Percentiles rank a stretch among this genome's conserved stretches.
Conservation (phyloP, 2,113 vertebrate species). For the Castor canadensis region DNA sequence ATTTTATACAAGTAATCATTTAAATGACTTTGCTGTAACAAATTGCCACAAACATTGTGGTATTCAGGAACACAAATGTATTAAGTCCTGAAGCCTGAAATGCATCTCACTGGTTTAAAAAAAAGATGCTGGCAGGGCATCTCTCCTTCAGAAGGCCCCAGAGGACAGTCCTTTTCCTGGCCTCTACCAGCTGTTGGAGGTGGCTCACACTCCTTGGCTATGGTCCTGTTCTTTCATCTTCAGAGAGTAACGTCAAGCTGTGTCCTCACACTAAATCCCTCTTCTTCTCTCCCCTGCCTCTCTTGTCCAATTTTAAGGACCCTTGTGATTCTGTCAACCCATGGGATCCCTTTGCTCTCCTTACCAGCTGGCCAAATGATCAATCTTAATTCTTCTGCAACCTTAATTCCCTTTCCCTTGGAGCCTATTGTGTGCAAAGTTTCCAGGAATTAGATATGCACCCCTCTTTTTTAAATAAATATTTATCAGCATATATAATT, state of each 20-base stretch:
- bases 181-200: neutral
- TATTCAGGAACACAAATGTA: rapidly evolving
- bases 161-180: neutral
- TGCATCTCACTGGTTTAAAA: neutral
- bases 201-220: neutral
- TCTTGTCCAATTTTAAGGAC: neutral
- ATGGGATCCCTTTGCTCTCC: no score
- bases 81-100: neutral
- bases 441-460: neutral
- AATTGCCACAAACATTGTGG: no score
- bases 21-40: no score
- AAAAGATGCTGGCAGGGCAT: neutral
- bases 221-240: neutral
- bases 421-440: neutral
- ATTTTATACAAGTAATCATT: neutral
- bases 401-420: no score
- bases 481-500: no score
- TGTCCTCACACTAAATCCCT: no score
- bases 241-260: no score
- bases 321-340: neutral
- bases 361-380: neutral
- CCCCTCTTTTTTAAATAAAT: no score
- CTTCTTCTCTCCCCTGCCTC: neutral
- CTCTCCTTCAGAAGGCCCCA: neutral
- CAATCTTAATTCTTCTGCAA: neutral